These are phyloP conservation scores for Leptinotarsa rubiginosa DNA, from an alignment of 2,888 invertebrate genomes.

Conservation along the genomic window DNA sequence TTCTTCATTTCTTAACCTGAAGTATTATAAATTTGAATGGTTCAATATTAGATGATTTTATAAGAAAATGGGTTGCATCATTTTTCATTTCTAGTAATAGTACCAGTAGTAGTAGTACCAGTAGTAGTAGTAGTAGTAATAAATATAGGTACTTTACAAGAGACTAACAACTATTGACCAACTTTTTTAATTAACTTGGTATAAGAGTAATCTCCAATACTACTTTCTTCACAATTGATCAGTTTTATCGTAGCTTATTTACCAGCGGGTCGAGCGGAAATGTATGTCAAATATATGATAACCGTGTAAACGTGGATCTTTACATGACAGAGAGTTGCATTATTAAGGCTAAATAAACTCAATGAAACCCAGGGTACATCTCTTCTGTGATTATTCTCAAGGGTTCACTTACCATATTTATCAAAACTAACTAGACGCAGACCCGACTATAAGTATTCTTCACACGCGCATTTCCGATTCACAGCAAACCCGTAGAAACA, in stretches of 20 bases:
- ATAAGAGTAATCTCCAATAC: background rate
- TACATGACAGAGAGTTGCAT: background rate
- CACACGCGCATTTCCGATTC: conserved; percentile 2
- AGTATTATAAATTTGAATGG: too few relatives aligned
- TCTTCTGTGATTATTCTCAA: background rate
- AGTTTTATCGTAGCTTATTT: background rate
- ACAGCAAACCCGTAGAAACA: background rate
- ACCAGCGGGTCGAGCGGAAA: background rate
- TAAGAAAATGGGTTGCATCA: too few relatives aligned
- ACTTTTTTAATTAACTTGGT: background rate
- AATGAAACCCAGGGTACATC: background rate
- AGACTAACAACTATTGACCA: too few relatives aligned
- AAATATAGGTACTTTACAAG: too few relatives aligned
- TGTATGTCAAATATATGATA: conserved; percentile 13
- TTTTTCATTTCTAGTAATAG: too few relatives aligned
- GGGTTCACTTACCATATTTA: background rate
- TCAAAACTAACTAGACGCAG: background rate
- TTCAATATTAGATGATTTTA: too few relatives aligned
- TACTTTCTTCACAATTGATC: background rate
- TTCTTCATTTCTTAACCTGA: too few relatives aligned
- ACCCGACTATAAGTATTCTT: background rate
- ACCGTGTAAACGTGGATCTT: background rate
- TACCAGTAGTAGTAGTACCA: too few relatives aligned
- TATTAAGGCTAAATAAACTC: background rate
- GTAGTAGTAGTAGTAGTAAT: too few relatives aligned